Evolutionary conservation across 2,888 invertebrate species (phyloP).

Genomic region (Drosophila atripex): DNA sequence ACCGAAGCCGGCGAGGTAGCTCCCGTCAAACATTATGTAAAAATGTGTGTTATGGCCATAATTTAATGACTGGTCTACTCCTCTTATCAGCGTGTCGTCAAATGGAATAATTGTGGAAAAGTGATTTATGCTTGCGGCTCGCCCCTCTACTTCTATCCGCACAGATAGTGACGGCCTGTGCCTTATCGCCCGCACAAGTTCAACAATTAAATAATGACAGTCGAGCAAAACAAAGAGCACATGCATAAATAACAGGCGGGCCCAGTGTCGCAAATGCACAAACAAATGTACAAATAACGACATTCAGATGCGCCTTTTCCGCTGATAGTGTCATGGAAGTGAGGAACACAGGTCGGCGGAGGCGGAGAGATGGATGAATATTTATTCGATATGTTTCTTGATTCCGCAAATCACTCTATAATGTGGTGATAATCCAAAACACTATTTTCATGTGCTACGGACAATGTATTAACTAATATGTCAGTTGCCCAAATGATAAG

Average conservation of each 20-base stretch:
- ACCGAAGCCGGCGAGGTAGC: conserved; percentile 42
- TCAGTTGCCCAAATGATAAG: no score
- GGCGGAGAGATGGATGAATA: neutral
- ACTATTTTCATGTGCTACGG: neutral
- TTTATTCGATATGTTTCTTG: neutral
- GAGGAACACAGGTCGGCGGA: neutral
- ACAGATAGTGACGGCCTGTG: conserved; percentile 26
- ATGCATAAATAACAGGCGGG: conserved; percentile 41
- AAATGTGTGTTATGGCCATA: conserved; percentile 17
- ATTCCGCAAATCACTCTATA: conserved; percentile 10
- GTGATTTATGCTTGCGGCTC: conserved; percentile 56
- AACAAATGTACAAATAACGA: conserved; percentile 11
- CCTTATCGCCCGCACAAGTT: conserved; percentile 42
- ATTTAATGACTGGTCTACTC: conserved; percentile 24
- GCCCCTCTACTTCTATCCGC: conserved; percentile 1
- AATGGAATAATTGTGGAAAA: conserved; percentile 30
- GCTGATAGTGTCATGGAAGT: conserved; percentile 42
- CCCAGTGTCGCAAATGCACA: conserved; percentile 8
- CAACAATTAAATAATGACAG: conserved; percentile 39
- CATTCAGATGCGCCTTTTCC: conserved; percentile 25
- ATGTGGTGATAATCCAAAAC: conserved; percentile 2
- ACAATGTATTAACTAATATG: neutral
- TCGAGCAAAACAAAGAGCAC: conserved; percentile 64
- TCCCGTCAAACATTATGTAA: conserved; percentile 30
- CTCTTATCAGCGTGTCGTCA: conserved; percentile 41